These are phyloP conservation scores for Gopherus evgoodei DNA, from an alignment of 2,113 vertebrate species.

Conservation along the genomic window DNA sequence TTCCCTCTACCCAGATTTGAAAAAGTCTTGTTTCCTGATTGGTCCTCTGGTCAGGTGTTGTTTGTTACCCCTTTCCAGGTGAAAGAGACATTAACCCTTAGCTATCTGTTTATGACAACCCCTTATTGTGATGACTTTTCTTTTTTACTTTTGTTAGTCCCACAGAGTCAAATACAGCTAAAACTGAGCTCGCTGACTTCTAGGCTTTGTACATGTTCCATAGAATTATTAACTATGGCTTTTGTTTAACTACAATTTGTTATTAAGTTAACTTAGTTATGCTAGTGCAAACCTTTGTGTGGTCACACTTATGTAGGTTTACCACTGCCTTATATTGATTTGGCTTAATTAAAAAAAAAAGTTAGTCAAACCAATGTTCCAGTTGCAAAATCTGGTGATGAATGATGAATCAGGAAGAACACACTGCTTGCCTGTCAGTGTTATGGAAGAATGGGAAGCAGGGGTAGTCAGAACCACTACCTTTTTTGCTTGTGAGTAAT, in stretches of 20 bases:
- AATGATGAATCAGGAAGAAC: background rate
- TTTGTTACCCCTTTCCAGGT: no score
- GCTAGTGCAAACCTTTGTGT: background rate
- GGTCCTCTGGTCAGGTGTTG: no score
- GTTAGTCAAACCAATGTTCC: background rate
- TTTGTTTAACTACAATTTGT: background rate
- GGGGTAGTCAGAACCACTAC: background rate
- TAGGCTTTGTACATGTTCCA: background rate
- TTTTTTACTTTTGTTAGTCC: background rate
- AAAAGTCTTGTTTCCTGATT: no score
- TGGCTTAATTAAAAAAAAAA: background rate
- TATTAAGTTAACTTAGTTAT: background rate
- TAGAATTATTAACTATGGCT: background rate
- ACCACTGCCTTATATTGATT: background rate
- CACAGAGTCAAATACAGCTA: background rate
- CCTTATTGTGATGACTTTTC: background rate
- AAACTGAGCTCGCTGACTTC: background rate
- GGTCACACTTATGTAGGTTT: background rate
- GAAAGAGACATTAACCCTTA: no score
- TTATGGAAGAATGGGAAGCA: background rate
- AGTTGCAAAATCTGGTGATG: background rate
- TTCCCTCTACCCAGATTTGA: no score
- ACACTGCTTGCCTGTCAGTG: background rate
- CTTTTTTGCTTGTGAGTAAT: background rate
- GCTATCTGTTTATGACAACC: no score